Base-by-base conservation (phyloP, 2,888 invertebrate genomes). In the Drosophila neutralis region DNA sequence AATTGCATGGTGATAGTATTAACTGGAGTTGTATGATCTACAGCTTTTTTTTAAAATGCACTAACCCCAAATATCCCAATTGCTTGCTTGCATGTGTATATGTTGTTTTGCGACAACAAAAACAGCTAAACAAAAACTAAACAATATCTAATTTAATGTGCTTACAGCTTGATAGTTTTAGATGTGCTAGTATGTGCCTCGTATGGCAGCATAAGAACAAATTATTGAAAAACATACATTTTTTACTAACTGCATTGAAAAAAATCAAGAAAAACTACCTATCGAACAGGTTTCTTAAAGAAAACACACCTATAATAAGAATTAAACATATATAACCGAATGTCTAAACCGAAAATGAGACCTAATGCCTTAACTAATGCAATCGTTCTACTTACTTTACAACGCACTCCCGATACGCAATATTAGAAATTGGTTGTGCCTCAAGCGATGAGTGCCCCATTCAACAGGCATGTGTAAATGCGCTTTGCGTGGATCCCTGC, bases 401-500 rank as follows among this genome's bases (percentile, higher is more conserved):
- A 36, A 73, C 31, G 42, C 53, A 36, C 51, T 69, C 35, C 48
- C 56, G 33, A 61, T 57, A 51, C 42, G n/a, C 40, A 53, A 69
- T 38, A 63, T 77, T 94, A 97, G 97, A 96, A 94, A 94, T 96
- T 91, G 95, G 95, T 91, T 98, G 98, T 93, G 94, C 95, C 70
- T 95, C 95, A 58, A 96, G 97, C 93, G 95, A 95, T 86, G 97
- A 98, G 85, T 98, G 98, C 91, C 95, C 96, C 48, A 92, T 94
- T 52, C 95, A 96, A 82, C 95, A 96, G 91, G 96, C 97, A 79
- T 98, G 98, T 92, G 94, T 97, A 85, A 95, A 95, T 91, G 95
- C 95, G 27, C 95, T 95, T 80, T 98, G 98, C 91, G 94, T 95
- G 73, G 97, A 97, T 93, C 98, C 98, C 29, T 98, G 98, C 92